Percentiles rank a stretch among this genome's conserved stretches.
Conservation (phyloP, 2,888 invertebrate species). For the Chelonus formosanus region DNA sequence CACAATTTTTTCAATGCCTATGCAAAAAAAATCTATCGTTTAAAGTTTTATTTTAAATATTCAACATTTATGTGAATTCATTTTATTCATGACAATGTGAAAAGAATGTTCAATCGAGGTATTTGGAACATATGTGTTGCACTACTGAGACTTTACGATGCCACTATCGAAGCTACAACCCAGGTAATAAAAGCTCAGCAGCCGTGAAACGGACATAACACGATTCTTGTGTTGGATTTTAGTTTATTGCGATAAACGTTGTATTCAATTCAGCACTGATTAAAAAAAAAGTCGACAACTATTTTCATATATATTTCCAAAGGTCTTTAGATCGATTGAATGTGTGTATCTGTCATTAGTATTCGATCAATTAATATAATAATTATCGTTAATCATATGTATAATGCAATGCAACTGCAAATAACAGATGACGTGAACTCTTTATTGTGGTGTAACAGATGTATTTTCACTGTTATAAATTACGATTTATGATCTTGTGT, state of each 20-base stretch:
- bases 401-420: neutral
- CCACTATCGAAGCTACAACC: neutral
- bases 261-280: too few species aligned
- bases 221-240: neutral
- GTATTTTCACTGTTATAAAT: constrained; percentile 1
- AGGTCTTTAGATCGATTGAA: too few species aligned
- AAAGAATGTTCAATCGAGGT: constrained; percentile 7
- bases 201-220: neutral
- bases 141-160: neutral
- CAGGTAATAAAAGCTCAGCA: constrained; percentile 3
- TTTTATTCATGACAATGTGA: neutral
- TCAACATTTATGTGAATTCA: neutral
- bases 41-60: neutral
- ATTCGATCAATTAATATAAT: constrained; percentile 3
- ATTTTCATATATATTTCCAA: too few species aligned
- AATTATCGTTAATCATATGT: constrained; percentile 14
- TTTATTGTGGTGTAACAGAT: constrained; percentile 6
- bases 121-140: constrained; percentile 6
- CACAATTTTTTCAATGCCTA: too few species aligned
- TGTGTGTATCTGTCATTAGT: neutral
- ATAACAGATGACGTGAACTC: constrained; percentile 7
- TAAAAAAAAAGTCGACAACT: too few species aligned
- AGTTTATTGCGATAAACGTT: neutral
- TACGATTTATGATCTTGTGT: constrained; percentile 3
- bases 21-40: too few species aligned